These are phyloP conservation scores for Polyodon spathula DNA, from an alignment of 2,113 vertebrate genomes.

Conservation along the genomic window DNA sequence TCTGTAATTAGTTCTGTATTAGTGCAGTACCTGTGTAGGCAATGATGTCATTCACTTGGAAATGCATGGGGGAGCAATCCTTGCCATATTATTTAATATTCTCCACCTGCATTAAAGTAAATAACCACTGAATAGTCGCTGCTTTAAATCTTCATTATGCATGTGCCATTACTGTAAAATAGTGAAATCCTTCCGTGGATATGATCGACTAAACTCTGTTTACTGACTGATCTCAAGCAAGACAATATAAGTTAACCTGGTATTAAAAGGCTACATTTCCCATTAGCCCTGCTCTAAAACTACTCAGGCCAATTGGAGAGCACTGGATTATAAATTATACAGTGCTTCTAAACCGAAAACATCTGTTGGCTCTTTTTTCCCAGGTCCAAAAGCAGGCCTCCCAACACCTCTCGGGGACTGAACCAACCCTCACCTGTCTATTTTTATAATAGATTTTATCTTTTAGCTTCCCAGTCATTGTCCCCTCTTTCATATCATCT, in stretches of 20 bases:
- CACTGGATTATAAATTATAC: conserved; percentile 46
- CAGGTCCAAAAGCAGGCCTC: conserved; percentile 47
- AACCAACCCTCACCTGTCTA: conserved; percentile 57
- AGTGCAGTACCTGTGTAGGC: no score
- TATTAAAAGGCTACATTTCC: neutral
- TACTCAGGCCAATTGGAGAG: conserved; percentile 25
- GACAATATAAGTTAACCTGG: conserved; percentile 12
- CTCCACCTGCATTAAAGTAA: no score
- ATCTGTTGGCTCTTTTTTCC: conserved; percentile 49
- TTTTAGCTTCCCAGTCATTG: neutral
- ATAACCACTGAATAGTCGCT: no score
- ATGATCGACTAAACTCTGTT: no score
- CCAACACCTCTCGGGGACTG: conserved; percentile 44
- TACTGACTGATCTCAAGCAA: conserved; percentile 3
- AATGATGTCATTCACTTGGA: no score
- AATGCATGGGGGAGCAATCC: no score
- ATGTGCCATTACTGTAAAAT: no score
- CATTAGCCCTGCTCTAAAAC: conserved; percentile 25
- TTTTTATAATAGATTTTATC: conserved; percentile 57
- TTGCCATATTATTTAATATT: no score
- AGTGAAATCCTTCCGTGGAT: no score
- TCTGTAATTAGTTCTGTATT: no score
- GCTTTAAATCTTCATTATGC: no score
- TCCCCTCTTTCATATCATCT: no score
- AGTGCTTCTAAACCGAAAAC: conserved; percentile 47